A percentile compares a stretch with the other conserved stretches of the same genome.
phyloP scores from a whole-genome alignment of 2,888 invertebrate genomes.

The Agrochola circellaris region DNA sequence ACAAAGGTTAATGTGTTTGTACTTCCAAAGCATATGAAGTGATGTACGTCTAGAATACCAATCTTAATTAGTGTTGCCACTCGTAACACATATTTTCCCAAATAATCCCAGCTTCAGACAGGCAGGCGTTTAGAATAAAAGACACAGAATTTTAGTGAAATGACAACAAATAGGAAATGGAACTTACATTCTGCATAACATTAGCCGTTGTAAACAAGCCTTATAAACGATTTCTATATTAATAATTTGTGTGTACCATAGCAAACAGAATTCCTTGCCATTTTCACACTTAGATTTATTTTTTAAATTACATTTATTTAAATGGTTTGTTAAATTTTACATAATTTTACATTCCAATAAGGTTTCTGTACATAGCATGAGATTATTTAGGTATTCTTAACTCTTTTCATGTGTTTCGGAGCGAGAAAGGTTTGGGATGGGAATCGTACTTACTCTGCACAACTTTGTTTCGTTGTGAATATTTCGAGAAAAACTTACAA shows the following conservation, averaged over 20 bases:
- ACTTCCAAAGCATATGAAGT: not conserved
- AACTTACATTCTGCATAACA: conserved; percentile 1
- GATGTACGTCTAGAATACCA: not conserved
- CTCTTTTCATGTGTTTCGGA: conserved; percentile 55
- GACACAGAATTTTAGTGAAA: not conserved
- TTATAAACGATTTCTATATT: not conserved
- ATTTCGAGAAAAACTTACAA: conserved; percentile 50
- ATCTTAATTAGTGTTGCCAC: conserved; percentile 7
- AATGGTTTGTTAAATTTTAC: conserved; percentile 51
- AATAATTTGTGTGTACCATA: conserved; percentile 33
- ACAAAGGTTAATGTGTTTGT: too few relatives aligned
- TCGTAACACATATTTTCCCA: not conserved
- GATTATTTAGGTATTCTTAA: conserved; percentile 44
- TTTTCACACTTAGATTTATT: conserved; percentile 35
- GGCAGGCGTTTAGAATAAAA: not conserved
- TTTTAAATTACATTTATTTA: not conserved
- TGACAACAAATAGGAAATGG: not conserved
- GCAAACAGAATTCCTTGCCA: conserved; percentile 42
- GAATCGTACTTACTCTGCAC: conserved; percentile 70
- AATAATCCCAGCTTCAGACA: not conserved
- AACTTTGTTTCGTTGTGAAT: conserved; percentile 57
- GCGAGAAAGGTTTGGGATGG: conserved; percentile 65
- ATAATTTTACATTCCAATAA: conserved; percentile 65
- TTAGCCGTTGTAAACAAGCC: conserved; percentile 19
- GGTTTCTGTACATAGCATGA: conserved; percentile 55